Percentiles rank a stretch among this genome's conserved stretches.
These are phyloP conservation scores for Acestrorhynchus altus DNA, from an alignment of 2,797 vertebrate species.

Conservation along the genomic window DNA sequence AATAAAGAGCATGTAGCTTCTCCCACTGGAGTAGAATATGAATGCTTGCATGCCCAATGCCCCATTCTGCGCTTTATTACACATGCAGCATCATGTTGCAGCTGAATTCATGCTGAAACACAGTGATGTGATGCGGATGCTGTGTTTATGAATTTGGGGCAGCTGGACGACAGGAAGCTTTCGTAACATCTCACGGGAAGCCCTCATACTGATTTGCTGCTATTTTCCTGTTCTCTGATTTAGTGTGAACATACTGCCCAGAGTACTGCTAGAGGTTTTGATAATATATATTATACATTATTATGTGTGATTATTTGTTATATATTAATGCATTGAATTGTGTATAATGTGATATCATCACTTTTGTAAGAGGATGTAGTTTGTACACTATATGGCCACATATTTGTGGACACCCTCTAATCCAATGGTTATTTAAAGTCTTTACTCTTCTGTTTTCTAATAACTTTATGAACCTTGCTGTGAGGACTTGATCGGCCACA, in stretches of 20 bases:
- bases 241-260: not conserved
- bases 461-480: no score
- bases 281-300: no score
- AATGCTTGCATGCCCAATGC: conserved; percentile 17
- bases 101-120: conserved; percentile 15
- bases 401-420: no score
- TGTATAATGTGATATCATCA: no score
- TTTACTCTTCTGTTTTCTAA: no score
- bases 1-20: conserved; percentile 40
- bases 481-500: no score
- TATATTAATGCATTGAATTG: no score
- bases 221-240: not conserved
- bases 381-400: no score
- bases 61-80: conserved; percentile 36
- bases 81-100: conserved; percentile 30
- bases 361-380: no score
- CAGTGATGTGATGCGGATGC: not conserved
- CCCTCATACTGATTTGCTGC: not conserved
- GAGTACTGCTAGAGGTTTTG: no score
- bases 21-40: conserved; percentile 39
- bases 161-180: not conserved
- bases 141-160: conserved; percentile 1
- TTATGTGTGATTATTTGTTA: no score
- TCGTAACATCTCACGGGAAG: not conserved
- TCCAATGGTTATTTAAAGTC: no score